Evolutionary conservation across 2,113 vertebrate species (phyloP).

Genomic region (Dasypus novemcinctus): DNA sequence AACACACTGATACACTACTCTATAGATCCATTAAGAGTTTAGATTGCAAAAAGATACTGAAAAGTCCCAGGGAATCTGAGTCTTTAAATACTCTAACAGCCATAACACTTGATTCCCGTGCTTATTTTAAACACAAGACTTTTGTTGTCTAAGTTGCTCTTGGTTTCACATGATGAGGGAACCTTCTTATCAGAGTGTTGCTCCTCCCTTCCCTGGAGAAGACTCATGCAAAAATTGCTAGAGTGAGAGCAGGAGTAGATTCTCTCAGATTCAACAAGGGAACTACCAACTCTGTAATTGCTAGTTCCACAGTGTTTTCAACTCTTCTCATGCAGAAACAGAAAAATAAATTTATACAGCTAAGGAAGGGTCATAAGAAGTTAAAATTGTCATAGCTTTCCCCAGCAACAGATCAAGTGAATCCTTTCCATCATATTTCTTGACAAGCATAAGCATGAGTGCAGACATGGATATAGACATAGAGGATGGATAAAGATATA

Average conservation of each 20-base stretch:
- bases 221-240: not conserved
- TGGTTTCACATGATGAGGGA: not conserved
- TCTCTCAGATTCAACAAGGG: not conserved
- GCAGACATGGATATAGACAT: not conserved
- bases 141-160: not conserved
- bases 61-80: not conserved
- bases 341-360: not conserved
- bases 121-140: not conserved
- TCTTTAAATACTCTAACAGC: not conserved
- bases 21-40: not conserved
- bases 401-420: not conserved
- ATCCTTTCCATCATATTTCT: not conserved
- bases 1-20: not conserved
- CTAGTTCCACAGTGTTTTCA: not conserved
- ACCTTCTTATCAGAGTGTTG: not conserved
- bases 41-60: not conserved
- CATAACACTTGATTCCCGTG: not conserved
- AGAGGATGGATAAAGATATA: not conserved
- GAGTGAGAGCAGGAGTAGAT: not conserved
- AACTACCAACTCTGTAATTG: not conserved
- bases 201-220: not conserved
- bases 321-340: not conserved
- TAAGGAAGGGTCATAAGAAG: not conserved
- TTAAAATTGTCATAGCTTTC: not conserved
- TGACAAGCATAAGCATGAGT: not conserved